These are phyloP conservation scores for Miltochrista miniata DNA, from an alignment of 2,888 invertebrate species.

Conservation along the genomic window DNA sequence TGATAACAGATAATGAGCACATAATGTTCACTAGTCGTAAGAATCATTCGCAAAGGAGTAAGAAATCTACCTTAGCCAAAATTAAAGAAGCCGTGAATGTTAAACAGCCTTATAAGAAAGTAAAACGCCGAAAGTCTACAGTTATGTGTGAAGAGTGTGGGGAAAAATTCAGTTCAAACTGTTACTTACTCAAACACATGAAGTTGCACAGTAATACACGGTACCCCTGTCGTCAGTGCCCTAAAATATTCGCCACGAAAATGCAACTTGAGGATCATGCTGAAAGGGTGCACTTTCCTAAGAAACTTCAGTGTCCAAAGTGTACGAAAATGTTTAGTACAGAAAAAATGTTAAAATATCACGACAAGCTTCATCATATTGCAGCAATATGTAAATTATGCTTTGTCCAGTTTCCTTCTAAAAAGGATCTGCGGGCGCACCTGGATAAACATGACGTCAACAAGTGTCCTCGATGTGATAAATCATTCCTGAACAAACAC, in stretches of 20 bases:
- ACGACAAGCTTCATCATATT: slow-evolving; percentile 54
- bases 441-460: slow-evolving; percentile 57
- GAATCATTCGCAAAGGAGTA: slow-evolving; percentile 33
- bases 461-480: slow-evolving; percentile 57
- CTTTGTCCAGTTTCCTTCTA: slow-evolving; percentile 58
- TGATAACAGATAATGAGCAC: slow-evolving; percentile 45
- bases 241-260: slow-evolving; percentile 52
- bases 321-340: slow-evolving; percentile 66
- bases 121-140: slow-evolving; percentile 30
- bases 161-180: slow-evolving; percentile 42
- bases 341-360: slow-evolving; percentile 52
- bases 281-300: slow-evolving; percentile 63
- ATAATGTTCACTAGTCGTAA: slow-evolving; percentile 56
- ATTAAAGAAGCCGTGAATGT: slow-evolving; percentile 51
- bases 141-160: slow-evolving; percentile 61
- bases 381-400: slow-evolving; percentile 62
- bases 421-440: slow-evolving; percentile 53
- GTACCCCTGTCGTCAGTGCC: slow-evolving; percentile 55
- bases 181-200: slow-evolving; percentile 50
- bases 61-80: slow-evolving; percentile 50
- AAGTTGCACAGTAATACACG: slow-evolving; percentile 46
- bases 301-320: slow-evolving; percentile 54
- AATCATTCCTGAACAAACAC: slow-evolving; percentile 54
- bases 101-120: slow-evolving; percentile 42
- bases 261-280: slow-evolving; percentile 51